Evolutionary conservation across 92 coral and sea anemone species (phyloP).

Genomic region (Palythoa heliodiscus): DNA sequence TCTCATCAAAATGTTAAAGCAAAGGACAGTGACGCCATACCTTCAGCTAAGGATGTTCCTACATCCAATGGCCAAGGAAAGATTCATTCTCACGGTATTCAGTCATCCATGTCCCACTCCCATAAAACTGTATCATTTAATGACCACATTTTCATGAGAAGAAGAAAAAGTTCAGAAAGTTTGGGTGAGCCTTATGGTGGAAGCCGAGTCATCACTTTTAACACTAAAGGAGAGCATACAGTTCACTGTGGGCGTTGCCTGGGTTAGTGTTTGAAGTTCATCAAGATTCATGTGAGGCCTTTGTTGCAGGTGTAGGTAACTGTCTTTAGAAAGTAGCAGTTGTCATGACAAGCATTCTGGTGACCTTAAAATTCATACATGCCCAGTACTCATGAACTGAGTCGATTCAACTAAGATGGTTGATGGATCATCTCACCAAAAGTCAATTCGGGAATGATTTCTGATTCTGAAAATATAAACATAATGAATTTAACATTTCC

Average conservation of each 20-base stretch:
- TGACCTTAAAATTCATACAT: no score
- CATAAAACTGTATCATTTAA: slow-evolving; percentile 49
- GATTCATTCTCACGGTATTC: slow-evolving; percentile 11
- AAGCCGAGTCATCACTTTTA: slow-evolving; percentile 68
- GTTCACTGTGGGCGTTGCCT: slow-evolving; percentile 95
- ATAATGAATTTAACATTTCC: no score
- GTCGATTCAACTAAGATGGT: no score
- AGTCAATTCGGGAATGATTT: no score
- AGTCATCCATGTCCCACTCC: slow-evolving; percentile 35
- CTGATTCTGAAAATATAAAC: no score
- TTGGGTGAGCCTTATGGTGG: slow-evolving; percentile 66
- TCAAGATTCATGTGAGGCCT: no score
- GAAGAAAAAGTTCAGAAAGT: slow-evolving; percentile 78
- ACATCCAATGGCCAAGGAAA: slow-evolving; percentile 46
- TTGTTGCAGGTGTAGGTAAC: no score
- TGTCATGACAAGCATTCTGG: no score
- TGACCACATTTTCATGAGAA: slow-evolving; percentile 44
- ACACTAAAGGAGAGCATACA: slow-evolving; percentile 70
- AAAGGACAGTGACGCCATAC: slow-evolving; percentile 50
- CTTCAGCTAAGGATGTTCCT: slow-evolving; percentile 58
- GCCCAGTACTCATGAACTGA: no score
- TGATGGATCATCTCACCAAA: no score
- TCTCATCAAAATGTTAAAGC: slow-evolving; percentile 51
- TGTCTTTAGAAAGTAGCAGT: no score
- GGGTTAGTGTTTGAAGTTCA: slow-evolving; percentile 56